phyloP scores from a whole-genome alignment of 2,797 vertebrate genomes.

The Rhadinocentrus ornatus region DNA sequence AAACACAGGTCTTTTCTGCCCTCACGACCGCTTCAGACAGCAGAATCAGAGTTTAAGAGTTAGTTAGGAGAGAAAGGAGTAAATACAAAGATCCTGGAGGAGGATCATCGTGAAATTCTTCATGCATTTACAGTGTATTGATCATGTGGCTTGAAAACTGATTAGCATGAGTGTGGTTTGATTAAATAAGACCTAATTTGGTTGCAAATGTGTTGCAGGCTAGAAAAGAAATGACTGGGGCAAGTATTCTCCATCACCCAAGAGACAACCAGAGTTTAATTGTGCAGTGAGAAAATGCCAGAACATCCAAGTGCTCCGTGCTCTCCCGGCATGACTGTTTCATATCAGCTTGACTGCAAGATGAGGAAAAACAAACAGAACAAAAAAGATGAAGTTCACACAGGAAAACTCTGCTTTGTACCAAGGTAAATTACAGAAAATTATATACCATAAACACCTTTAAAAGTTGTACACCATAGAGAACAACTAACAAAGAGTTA shows the following conservation, averaged over 20 bases:
- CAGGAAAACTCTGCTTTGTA: not conserved
- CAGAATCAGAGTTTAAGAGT: conserved; percentile 53
- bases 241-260: conserved; percentile 58
- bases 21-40: conserved; percentile 63
- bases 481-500: conserved; percentile 69
- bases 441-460: conserved; percentile 74
- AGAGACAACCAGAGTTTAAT: conserved; percentile 56
- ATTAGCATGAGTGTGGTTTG: conserved; percentile 30
- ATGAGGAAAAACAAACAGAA: conserved; percentile 69
- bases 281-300: conserved; percentile 46
- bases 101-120: conserved; percentile 17
- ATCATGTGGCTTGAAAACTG: conserved; percentile 28
- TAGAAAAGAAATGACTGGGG: conserved; percentile 5
- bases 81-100: conserved; percentile 20
- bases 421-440: conserved; percentile 48
- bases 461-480: conserved; percentile 64
- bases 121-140: not conserved
- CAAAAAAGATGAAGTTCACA: conserved; percentile 61
- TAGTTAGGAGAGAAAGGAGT: conserved; percentile 40
- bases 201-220: conserved; percentile 33
- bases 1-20: conserved; percentile 59
- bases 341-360: conserved; percentile 63
- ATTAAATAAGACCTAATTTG: conserved; percentile 44
- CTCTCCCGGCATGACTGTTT: conserved; percentile 62
- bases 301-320: conserved; percentile 50